Conservation (phyloP, 2,797 vertebrate genomes). For the Cichlasoma orientale region DNA sequence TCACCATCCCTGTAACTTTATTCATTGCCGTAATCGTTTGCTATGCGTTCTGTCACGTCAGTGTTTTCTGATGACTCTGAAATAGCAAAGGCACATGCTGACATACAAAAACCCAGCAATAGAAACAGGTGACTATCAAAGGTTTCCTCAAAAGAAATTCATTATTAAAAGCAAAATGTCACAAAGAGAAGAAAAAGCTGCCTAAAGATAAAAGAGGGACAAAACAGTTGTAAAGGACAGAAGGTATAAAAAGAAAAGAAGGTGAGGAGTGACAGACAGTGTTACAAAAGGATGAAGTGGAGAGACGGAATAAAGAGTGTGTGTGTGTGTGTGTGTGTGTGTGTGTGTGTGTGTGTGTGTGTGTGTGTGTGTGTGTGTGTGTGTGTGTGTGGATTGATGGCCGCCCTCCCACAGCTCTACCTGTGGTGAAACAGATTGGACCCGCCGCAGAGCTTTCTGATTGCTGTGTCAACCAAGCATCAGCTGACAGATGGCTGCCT, state of each 20-base stretch:
- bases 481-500: constrained; percentile 84
- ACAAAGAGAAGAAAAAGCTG: constrained; percentile 34
- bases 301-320: constrained; percentile 38
- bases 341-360: too few species aligned
- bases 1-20: not conserved
- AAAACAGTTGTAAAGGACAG: not conserved
- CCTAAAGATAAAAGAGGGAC: not conserved
- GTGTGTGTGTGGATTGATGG: constrained; percentile 44
- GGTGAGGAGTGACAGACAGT: constrained; percentile 16
- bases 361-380: not conserved
- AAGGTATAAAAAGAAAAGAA: constrained; percentile 26
- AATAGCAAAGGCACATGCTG: not conserved
- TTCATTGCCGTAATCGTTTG: not conserved
- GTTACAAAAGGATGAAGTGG: constrained; percentile 40
- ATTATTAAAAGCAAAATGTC: constrained; percentile 18
- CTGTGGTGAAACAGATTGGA: constrained; percentile 85
- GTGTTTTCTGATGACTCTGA: not conserved
- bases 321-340: not conserved
- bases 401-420: constrained; percentile 71
- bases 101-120: not conserved
- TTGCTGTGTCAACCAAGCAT: constrained; percentile 79
- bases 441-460: constrained; percentile 78
- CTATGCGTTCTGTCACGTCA: not conserved
- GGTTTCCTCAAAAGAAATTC: not conserved
- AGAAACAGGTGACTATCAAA: not conserved